Evolutionary conservation across 1,140 invertebrate species (phyloP).

Genomic region (Brachionus rubens): DNA sequence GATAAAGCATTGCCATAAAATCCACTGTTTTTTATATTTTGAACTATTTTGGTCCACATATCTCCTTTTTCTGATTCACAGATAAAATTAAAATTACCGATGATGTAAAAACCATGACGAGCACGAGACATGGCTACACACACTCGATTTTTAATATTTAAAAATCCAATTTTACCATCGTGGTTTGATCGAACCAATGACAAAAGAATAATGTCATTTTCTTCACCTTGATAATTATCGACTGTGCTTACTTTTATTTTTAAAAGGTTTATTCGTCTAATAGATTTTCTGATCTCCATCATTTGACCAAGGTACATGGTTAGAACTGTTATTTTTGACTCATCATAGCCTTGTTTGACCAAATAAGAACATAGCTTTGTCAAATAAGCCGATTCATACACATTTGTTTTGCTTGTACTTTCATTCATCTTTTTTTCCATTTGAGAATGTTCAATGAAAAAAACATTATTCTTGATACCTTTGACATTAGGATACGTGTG

Average conservation of each 20-base stretch:
- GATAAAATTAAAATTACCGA: conserved; percentile 70
- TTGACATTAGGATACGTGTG: conserved; percentile 51
- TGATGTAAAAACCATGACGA: conserved; percentile 68
- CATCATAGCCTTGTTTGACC: conserved; percentile 56
- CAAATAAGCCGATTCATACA: conserved; percentile 55
- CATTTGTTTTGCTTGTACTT: conserved; percentile 55
- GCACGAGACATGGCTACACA: conserved; percentile 80
- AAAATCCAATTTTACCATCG: conserved; percentile 70
- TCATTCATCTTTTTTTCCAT: conserved; percentile 52
- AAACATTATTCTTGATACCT: conserved; percentile 56
- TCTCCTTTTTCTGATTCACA: conserved; percentile 50
- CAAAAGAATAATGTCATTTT: conserved; percentile 76
- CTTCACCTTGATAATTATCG: conserved; percentile 72
- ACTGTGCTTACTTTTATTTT: conserved; percentile 40
- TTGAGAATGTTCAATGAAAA: conserved; percentile 56
- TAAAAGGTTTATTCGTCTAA: neutral
- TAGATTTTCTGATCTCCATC: conserved; percentile 19
- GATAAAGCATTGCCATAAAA: neutral
- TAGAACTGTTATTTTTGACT: conserved; percentile 57
- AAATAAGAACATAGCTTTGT: conserved; percentile 55
- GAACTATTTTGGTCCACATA: conserved; percentile 54
- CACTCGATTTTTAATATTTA: conserved; percentile 71
- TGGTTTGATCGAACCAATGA: conserved; percentile 76
- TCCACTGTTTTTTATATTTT: neutral
- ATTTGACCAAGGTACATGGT: conserved; percentile 59